These are phyloP conservation scores for Lampris incognitus DNA, from an alignment of 2,113 vertebrate species.

Conservation along the genomic window DNA sequence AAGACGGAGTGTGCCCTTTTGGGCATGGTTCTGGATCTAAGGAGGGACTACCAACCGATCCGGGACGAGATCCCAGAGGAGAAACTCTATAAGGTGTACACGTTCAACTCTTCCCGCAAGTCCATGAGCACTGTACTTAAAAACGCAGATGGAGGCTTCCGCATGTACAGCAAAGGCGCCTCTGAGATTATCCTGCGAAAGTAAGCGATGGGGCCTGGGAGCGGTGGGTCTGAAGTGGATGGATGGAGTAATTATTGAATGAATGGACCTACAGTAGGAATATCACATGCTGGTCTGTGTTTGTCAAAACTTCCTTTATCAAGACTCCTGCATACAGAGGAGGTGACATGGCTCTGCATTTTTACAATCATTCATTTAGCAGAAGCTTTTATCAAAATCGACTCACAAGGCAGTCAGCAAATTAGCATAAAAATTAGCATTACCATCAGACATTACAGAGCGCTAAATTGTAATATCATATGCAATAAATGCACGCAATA, in stretches of 20 bases:
- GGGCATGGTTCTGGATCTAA: slow-evolving; percentile 91
- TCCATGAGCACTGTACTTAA: slow-evolving; percentile 97
- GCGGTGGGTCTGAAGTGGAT: neutral
- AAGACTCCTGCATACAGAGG: too few relatives aligned
- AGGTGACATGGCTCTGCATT: too few relatives aligned
- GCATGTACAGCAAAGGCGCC: slow-evolving; percentile 99
- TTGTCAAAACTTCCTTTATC: too few relatives aligned
- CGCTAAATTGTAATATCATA: too few relatives aligned
- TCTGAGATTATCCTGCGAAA: slow-evolving; percentile 96
- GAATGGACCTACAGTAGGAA: neutral
- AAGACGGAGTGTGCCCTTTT: slow-evolving; percentile 95
- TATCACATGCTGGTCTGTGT: too few relatives aligned
- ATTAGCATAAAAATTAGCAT: too few relatives aligned
- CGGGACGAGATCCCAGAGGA: slow-evolving; percentile 94
- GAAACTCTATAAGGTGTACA: slow-evolving; percentile 96
- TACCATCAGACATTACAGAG: too few relatives aligned
- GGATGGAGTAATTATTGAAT: neutral
- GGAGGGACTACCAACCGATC: slow-evolving; percentile 93
- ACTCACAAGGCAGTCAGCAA: too few relatives aligned
- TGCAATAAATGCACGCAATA: too few relatives aligned
- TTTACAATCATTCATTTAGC: too few relatives aligned
- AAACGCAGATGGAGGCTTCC: slow-evolving; percentile 85
- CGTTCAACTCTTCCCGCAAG: slow-evolving; percentile 96
- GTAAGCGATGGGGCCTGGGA: slow-evolving; percentile 77
- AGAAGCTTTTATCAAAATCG: too few relatives aligned